Base-by-base conservation (phyloP, 2,888 invertebrate species). In the Monochamus alternatus region DNA sequence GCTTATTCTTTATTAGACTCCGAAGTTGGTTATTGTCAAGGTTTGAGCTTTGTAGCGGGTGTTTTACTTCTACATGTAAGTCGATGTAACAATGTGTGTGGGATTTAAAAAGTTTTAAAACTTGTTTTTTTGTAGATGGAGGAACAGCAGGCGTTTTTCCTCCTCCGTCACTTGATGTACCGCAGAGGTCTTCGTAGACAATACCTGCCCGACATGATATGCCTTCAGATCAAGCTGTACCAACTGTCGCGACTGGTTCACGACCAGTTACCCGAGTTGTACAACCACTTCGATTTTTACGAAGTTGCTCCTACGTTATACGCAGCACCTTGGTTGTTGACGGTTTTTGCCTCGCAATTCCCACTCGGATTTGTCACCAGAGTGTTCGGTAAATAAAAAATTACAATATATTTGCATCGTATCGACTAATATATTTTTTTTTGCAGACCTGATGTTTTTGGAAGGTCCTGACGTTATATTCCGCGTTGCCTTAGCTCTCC, bases 261-360 rank as follows among this genome's bases (percentile, higher is more conserved):
- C 81, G 98, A 99, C 88, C 93, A 94, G 82, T 91, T 96, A 78
- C 95, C 95, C 0, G 95, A 96, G 74, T 90, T 98, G 58, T 97
- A 98, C 89, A 92, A 93, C 5, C 97, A 97, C 89, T 92, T 98
- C 81, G 95, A 96, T 84, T 90, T 92, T 12, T 93, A 97, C 86
- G 98, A 98, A 89, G 96, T 98, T 5, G 95, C 96, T 0, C 98
- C 98, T 0, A 97, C 98, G 0, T 90, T 98, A 5, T 98, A 98
- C 88, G 98, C 98, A 0, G 98, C 98, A 0, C 98, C 98, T 0
- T 98, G 98, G 98, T 94, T 98, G 86, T 91, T 98, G 3, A 98
- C 98, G 0, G 90, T 97, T 51, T 98, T 98, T 89, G 97, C 98
- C 59, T 98, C 98, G 70, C 98, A 98, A 89, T 98, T 98, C 88